phyloP scores from a whole-genome alignment of 1,140 invertebrate species.

The Drosophila takahashii region DNA sequence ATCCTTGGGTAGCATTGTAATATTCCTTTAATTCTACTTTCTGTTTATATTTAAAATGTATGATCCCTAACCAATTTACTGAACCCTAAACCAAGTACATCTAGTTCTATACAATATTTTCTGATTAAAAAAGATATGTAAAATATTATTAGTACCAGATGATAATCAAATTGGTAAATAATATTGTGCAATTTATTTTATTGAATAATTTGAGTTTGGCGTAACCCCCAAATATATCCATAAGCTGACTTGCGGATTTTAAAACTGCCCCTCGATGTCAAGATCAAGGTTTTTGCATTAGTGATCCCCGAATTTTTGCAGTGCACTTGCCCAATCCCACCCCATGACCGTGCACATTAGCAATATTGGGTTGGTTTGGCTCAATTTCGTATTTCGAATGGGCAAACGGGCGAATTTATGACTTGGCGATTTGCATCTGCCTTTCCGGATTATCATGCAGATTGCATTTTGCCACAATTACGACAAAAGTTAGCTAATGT shows the following conservation, averaged over 20 bases:
- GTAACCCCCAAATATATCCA: too few relatives aligned
- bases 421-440: slow-evolving; percentile 39
- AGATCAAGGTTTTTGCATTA: slow-evolving; percentile 1
- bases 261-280: neutral
- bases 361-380: slow-evolving; percentile 48
- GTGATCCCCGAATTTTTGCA: neutral
- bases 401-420: slow-evolving; percentile 40
- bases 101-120: too few relatives aligned
- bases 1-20: too few relatives aligned
- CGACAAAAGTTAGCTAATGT: slow-evolving; percentile 34
- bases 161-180: too few relatives aligned
- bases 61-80: neutral
- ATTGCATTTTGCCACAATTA: slow-evolving; percentile 54
- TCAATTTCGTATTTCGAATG: slow-evolving; percentile 41
- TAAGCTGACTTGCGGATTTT: too few relatives aligned
- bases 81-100: too few relatives aligned
- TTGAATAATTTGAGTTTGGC: too few relatives aligned
- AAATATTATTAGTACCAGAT: too few relatives aligned
- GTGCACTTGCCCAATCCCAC: slow-evolving; percentile 38
- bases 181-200: too few relatives aligned
- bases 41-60: too few relatives aligned
- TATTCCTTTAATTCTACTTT: too few relatives aligned
- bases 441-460: slow-evolving; percentile 73
- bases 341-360: slow-evolving; percentile 52
- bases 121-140: too few relatives aligned